Conservation (phyloP, 2,888 invertebrate genomes). For the Dichetophora obliterata region DNA sequence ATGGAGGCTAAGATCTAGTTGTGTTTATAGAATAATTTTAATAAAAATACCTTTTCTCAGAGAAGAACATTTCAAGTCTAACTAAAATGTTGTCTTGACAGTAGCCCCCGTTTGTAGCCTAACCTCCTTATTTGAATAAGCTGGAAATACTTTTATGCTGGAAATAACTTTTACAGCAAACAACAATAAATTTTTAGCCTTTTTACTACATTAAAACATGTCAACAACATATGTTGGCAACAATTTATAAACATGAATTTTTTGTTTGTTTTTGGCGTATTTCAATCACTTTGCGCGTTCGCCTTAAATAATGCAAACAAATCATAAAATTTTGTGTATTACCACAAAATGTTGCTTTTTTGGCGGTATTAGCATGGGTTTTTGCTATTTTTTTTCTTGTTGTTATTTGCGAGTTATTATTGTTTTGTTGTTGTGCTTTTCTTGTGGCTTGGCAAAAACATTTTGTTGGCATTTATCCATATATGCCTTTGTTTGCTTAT, state of each 20-base stretch:
- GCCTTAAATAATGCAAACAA: slow-evolving; percentile 29
- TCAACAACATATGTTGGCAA: not conserved
- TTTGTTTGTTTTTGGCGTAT: not conserved
- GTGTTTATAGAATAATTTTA: not conserved
- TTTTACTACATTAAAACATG: not conserved
- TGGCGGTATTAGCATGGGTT: not conserved
- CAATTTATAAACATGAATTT: not conserved
- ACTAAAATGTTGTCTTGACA: not conserved
- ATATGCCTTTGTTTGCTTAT: not conserved
- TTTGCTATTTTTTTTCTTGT: not conserved
- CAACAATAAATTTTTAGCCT: no score
- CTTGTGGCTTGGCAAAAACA: slow-evolving; percentile 11
- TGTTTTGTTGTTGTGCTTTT: not conserved
- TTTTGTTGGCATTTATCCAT: slow-evolving; percentile 22
- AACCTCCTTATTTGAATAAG: no score
- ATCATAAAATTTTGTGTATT: slow-evolving; percentile 1
- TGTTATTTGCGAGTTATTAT: slow-evolving; percentile 1
- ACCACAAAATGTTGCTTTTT: not conserved
- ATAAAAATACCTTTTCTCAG: not conserved
- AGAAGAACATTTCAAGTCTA: not conserved
- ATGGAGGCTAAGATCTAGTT: no score
- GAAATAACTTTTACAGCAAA: no score
- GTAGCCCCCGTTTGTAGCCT: no score
- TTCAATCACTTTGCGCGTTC: not conserved
- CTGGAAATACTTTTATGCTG: no score